Conservation (phyloP, 1,140 invertebrate species). For the Anoplolepis gracilipes region DNA sequence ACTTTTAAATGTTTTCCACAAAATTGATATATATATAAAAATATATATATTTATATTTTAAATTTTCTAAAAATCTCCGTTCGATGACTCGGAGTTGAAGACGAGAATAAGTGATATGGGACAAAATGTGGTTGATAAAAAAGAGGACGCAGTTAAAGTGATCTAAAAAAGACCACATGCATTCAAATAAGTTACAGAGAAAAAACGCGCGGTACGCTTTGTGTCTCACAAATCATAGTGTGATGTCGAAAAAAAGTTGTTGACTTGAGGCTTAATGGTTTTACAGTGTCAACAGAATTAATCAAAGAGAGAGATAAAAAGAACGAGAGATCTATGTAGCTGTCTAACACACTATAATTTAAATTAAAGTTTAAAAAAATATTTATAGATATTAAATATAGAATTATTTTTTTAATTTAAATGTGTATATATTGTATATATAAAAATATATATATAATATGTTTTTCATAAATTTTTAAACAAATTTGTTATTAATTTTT, state of each 20-base stretch:
- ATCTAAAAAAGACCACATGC: constrained; percentile 34
- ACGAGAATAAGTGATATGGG: constrained; percentile 34
- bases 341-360: not conserved
- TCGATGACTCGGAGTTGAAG: not conserved
- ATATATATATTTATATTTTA: not conserved
- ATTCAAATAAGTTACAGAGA: not conserved
- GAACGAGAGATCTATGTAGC: not conserved
- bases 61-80: not conserved
- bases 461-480: not conserved
- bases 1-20: not conserved
- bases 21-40: not conserved
- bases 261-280: constrained; percentile 32
- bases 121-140: constrained; percentile 31
- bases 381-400: not conserved
- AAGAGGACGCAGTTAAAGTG: constrained; percentile 35
- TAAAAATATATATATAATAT: no score
- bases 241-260: constrained; percentile 20
- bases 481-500: not conserved
- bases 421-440: not conserved
- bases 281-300: constrained; percentile 43
- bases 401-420: not conserved
- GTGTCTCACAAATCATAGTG: constrained; percentile 32
- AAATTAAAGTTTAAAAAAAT: not conserved
- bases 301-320: not conserved
- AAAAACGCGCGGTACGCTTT: constrained; percentile 29